These are phyloP conservation scores for Podocnemis expansa DNA, from an alignment of 2,113 vertebrate species.

Conservation along the genomic window DNA sequence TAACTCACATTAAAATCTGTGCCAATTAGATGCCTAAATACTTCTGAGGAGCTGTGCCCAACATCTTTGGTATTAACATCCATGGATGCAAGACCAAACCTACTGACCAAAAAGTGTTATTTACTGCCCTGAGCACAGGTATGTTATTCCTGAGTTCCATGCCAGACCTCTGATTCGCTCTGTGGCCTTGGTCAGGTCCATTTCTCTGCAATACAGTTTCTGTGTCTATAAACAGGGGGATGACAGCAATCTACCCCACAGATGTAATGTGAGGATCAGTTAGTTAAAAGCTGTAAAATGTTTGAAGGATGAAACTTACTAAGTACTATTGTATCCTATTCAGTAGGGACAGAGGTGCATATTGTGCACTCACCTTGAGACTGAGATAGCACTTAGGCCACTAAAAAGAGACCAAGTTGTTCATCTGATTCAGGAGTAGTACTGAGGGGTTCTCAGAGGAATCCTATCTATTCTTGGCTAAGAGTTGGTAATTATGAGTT, in stretches of 20 bases:
- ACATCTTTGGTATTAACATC: background rate
- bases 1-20: background rate
- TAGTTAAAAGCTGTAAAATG: background rate
- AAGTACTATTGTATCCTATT: background rate
- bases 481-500: background rate
- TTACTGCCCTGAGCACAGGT: background rate
- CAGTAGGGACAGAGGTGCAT: fast-evolving
- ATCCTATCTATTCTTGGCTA: background rate
- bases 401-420: background rate
- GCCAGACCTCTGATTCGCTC: background rate
- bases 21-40: background rate
- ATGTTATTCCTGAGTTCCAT: background rate
- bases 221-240: background rate
- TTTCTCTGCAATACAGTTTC: background rate
- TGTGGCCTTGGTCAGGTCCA: background rate
- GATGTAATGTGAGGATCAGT: background rate
- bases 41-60: background rate
- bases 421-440: background rate
- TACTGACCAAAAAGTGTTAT: background rate
- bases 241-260: background rate
- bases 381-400: background rate
- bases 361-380: background rate
- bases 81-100: background rate
- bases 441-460: background rate
- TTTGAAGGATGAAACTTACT: background rate